Evolutionary conservation across 2,797 vertebrate genomes (phyloP).

Genomic region (Myiotriccus ornatus): DNA sequence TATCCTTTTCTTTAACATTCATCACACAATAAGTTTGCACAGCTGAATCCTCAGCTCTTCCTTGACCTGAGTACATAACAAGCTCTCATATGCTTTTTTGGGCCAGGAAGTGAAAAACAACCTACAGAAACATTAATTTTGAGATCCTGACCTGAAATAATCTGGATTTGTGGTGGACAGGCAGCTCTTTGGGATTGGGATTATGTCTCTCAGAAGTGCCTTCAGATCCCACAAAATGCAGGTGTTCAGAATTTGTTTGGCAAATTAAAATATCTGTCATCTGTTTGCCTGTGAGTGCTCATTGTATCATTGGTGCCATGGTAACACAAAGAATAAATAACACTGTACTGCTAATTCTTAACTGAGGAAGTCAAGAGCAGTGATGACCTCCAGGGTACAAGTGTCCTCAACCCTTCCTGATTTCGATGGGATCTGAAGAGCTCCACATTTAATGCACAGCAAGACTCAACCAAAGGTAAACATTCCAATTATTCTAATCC

Average conservation of each 20-base stretch:
- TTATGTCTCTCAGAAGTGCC: not conserved
- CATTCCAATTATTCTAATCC: not conserved
- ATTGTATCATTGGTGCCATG: too few relatives aligned
- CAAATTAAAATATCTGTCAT: not conserved
- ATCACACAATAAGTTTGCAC: not conserved
- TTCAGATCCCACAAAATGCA: not conserved
- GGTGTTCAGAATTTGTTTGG: not conserved
- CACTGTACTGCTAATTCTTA: not conserved
- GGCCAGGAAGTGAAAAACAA: not conserved
- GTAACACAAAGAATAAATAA: not conserved
- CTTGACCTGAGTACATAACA: not conserved
- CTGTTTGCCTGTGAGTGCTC: not conserved
- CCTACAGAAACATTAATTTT: not conserved
- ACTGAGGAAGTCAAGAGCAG: not conserved
- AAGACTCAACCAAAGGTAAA: not conserved
- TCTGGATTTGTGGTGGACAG: not conserved
- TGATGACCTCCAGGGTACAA: accelerated
- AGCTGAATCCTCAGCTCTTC: not conserved
- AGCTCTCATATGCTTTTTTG: not conserved
- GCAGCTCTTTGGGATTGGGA: not conserved
- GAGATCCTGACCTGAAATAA: not conserved
- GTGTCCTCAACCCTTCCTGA: not conserved
- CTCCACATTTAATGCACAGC: not conserved
- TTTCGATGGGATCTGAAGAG: not conserved
- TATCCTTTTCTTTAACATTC: not conserved